Evolutionary conservation across 2,113 vertebrate species (phyloP).

Genomic region (Rhizomys pruinosus): DNA sequence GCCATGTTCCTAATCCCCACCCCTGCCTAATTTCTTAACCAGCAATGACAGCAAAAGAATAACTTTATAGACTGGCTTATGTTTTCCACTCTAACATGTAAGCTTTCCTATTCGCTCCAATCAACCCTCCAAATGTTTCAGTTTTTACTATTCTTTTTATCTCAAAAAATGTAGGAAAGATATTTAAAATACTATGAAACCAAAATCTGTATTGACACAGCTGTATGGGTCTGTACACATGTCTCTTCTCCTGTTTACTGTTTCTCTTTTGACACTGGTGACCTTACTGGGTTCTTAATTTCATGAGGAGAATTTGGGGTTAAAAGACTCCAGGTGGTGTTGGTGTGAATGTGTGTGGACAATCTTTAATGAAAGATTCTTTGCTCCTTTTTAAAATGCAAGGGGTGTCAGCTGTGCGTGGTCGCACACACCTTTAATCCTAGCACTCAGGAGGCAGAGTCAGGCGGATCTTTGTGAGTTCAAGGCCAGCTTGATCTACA

Average conservation of each 20-base stretch:
- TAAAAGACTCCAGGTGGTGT: neutral
- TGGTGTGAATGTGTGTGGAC: neutral
- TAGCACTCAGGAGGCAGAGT: too few relatives aligned
- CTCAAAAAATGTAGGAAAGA: conserved; percentile 29
- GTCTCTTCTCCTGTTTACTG: neutral
- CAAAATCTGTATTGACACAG: neutral
- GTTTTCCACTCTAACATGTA: neutral
- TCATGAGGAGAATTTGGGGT: neutral
- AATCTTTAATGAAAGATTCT: neutral
- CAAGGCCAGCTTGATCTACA: too few relatives aligned
- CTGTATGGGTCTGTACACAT: neutral
- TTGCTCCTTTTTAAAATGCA: neutral
- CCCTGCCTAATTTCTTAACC: neutral
- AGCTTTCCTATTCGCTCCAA: neutral
- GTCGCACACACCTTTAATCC: too few relatives aligned
- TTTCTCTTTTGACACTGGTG: neutral
- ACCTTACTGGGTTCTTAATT: neutral
- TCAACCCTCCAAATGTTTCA: neutral
- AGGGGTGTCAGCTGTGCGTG: too few relatives aligned
- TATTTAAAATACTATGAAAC: neutral
- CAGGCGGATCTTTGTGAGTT: too few relatives aligned
- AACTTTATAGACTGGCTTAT: neutral
- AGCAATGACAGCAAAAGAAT: neutral
- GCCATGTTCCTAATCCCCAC: too few relatives aligned
- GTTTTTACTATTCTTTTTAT: conserved; percentile 2